These are phyloP conservation scores for Drosophila repletoides DNA, from an alignment of 1,140 invertebrate genomes.

Conservation along the genomic window DNA sequence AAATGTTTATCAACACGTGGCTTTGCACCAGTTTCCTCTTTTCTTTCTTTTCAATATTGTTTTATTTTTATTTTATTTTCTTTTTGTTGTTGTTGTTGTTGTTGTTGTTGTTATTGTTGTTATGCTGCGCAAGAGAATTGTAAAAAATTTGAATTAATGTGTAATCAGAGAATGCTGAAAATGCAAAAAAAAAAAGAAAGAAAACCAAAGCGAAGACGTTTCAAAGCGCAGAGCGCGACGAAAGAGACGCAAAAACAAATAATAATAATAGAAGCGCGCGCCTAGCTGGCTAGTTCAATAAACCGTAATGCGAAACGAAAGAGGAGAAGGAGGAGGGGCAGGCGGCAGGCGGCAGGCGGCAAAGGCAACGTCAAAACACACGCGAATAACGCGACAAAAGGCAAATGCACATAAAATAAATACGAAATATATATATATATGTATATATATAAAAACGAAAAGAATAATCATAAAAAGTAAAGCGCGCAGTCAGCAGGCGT, in stretches of 20 bases:
- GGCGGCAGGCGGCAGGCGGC: not conserved
- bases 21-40: conserved; percentile 9
- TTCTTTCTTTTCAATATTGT: conserved; percentile 17
- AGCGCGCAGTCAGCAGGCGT: conserved; percentile 47
- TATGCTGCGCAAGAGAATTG: conserved; percentile 43
- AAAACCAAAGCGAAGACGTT: conserved; percentile 11
- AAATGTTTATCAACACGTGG: conserved; percentile 55
- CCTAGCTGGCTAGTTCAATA: conserved; percentile 58
- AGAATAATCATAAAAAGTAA: conserved; percentile 69
- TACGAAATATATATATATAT: conserved; percentile 46
- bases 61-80: conserved; percentile 18
- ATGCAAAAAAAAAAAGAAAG: conserved; percentile 24
- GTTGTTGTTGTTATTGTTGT: not conserved
- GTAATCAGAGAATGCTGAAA: conserved; percentile 33
- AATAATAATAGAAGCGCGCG: conserved; percentile 5
- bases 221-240: not conserved
- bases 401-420: conserved; percentile 71
- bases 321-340: not conserved
- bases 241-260: conserved; percentile 8
- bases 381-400: conserved; percentile 66
- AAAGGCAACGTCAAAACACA: conserved; percentile 51
- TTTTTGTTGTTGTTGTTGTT: not conserved
- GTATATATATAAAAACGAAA: conserved; percentile 23
- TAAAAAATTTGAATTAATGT: conserved; percentile 53
- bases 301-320: conserved; percentile 29